phyloP scores from a whole-genome alignment of 2,888 invertebrate genomes.

The Drosophila niveifrons region DNA sequence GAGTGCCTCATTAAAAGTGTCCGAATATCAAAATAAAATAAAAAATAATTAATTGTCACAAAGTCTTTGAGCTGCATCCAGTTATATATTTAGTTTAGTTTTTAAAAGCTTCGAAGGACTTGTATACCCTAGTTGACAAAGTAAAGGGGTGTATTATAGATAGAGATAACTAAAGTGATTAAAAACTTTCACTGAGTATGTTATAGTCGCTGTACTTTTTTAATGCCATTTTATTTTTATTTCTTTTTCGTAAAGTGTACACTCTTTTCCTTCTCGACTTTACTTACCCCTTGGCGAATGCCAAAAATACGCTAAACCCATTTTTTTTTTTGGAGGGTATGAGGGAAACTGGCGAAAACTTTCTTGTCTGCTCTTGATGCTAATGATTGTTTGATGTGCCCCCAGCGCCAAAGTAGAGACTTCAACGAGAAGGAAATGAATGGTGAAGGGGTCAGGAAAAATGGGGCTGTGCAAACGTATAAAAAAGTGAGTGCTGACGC shows the following conservation, averaged over 20 bases:
- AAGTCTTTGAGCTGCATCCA: conserved; percentile 23
- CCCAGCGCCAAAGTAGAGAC: conserved; percentile 33
- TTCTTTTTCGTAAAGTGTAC: not conserved
- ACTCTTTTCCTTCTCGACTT: conserved; percentile 4
- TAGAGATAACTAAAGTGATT: not conserved
- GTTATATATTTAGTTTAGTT: conserved; percentile 26
- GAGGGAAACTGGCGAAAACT: conserved; percentile 38
- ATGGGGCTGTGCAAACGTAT: conserved; percentile 1
- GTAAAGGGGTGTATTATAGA: not conserved
- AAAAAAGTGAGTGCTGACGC: conserved; percentile 21
- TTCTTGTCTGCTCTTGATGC: conserved; percentile 54
- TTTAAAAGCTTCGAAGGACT: not conserved
- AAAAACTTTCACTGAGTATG: not conserved
- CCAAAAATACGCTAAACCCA: conserved; percentile 14
- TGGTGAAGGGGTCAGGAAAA: conserved; percentile 7
- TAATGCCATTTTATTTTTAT: conserved; percentile 1
- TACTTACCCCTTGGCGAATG: conserved; percentile 13
- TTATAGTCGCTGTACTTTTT: not conserved
- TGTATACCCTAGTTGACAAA: conserved; percentile 8
- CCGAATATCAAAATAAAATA: not conserved
- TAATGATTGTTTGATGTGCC: conserved; percentile 79
- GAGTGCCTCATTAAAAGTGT: conserved; percentile 15
- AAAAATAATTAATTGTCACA: conserved; percentile 5
- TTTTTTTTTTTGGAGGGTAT: conserved; percentile 11
- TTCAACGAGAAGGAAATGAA: conserved; percentile 16